Base-by-base conservation (phyloP, 2,888 invertebrate genomes). In the Aleiodes leptofemur region DNA sequence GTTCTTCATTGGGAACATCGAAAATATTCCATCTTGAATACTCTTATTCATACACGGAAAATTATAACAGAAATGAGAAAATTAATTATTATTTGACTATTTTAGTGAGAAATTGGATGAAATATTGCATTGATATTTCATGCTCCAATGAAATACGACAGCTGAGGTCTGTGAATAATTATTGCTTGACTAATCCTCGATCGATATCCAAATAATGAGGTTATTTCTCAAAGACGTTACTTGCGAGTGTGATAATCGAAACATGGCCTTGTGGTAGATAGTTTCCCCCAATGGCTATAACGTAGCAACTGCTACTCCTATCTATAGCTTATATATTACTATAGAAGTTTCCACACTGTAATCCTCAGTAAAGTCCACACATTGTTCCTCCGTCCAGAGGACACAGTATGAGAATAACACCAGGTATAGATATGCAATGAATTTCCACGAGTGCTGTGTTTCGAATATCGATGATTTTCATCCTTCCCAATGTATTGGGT, bases 281-380 rank as follows among this genome's bases (percentile, higher is more conserved):
- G 43, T 43, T 29, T 57, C 29, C 31, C 31, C 13, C 57, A 57
- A 57, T 43, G 43, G 57, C n/a, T 8, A 57, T 16, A 23, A 31
- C 29, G 16, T 23, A 57, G 57, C 57, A n/a, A 31, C 13, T 13
- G 31, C n/a, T 57, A 31, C 14, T 29, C 11, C 31, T 9, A 31
- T 57, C 13, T 31, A 57, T 23, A 31, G 31, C 31, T 57, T 57
- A 23, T 57, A 23, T 57, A 57, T 57, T 31, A 57, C 57, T 57
- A 43, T 43, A 7, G 43, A 43, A 43, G 43, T 43, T 43, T 43
- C 43, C 43, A 43, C 43, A 43, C 29, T 57, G 57, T 61, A 61
- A 61, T 61, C 61, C 61, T 38, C 61, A 34, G 38, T 61, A 61
- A 61, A 61, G 61, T 61, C 43, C 61, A 61, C 61, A 61, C 43